These are phyloP conservation scores for Chlorodrepanis virens DNA, from an alignment of 2,113 vertebrate genomes.

Conservation along the genomic window DNA sequence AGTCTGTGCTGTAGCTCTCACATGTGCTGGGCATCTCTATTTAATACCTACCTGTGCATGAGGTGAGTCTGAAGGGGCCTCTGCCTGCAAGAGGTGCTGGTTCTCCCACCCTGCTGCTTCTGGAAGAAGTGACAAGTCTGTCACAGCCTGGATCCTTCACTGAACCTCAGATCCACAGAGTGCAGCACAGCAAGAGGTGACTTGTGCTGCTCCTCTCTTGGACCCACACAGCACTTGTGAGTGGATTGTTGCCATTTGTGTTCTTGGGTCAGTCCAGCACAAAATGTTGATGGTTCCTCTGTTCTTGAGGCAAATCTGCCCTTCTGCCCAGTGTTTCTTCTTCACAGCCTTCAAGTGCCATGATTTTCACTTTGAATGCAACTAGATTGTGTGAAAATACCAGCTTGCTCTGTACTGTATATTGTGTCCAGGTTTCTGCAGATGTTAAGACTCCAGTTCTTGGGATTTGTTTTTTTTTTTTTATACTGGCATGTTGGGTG, in stretches of 20 bases:
- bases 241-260: background rate
- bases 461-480: background rate
- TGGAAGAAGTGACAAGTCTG: background rate
- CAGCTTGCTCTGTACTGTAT: fast-evolving
- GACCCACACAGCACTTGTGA: background rate
- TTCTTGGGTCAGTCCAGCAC: background rate
- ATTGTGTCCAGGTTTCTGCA: background rate
- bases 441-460: background rate
- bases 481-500: background rate
- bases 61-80: background rate
- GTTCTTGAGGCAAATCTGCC: background rate
- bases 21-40: background rate
- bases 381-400: background rate
- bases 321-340: background rate
- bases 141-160: background rate
- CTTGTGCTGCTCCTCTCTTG: background rate
- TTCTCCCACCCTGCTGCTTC: background rate
- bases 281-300: background rate
- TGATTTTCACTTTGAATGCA: background rate
- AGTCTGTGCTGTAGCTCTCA: background rate
- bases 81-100: background rate
- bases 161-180: fast-evolving
- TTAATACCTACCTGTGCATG: background rate
- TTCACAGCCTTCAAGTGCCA: background rate
- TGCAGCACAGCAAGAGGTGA: background rate